Base-by-base conservation (phyloP, 2,797 vertebrate genomes). In the Astyanax mexicanus region DNA sequence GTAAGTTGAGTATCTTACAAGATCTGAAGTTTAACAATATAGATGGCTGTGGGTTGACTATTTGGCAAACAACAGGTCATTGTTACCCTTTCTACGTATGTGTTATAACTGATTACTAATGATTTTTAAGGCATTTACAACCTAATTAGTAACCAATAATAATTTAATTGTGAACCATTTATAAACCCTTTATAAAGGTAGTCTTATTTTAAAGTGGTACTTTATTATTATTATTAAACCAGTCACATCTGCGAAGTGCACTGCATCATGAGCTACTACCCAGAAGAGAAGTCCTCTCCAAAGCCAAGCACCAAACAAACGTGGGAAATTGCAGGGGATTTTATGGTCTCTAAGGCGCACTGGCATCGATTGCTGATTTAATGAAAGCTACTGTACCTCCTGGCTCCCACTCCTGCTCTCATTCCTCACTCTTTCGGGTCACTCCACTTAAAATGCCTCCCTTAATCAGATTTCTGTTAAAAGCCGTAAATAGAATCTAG, bases 291-390 rank as follows among this genome's bases (percentile, higher is more conserved):
- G n/a, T 38, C 10, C 66, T 81, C 75, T 79, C 77, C 74, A 69
- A 76, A 84, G 77, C 77, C 72, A 51, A 82, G 81, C 83, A 78
- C 52, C 52, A 80, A 85, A 89, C 83, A 89, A 88, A 89, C 75
- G 79, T 80, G 71, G 85, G 85, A 88, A 91, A 90, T 84, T 74
- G 83, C 81, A 81, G 49, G 80, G 84, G 88, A 89, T 86, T 92
- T 87, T 85, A 86, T 89, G 81, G 85, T 87, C 88, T 90, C 88
- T 67, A 80, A 88, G 85, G 89, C 88, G 75, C 67, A 64, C 84
- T 88, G 89, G 88, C 89, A 93, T 91, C 86, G 90, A 93, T 90
- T 89, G 88, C 87, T 90, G 89, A 92, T 90, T 92, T 92, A 92
- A 92, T 91, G 89, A 92, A 93, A 91, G 90, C 79, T 79, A 86